Evolutionary conservation across 2,888 invertebrate genomes (phyloP), one percentile per base, ranked within the genome.

Genomic region (Rhagium mordax): DNA sequence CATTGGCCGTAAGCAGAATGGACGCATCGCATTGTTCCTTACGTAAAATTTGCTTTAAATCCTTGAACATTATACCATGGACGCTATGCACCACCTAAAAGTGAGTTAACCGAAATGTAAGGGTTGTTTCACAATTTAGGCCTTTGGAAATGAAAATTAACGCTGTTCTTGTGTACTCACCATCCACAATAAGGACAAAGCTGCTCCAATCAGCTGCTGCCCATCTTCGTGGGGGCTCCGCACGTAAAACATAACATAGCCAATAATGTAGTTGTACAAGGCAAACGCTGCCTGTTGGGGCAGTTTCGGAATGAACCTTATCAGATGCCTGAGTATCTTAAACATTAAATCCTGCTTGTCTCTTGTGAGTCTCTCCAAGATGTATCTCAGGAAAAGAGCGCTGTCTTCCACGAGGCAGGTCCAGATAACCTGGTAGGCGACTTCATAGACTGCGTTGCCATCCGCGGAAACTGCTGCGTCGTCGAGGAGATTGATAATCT

Each of bases 11-110:
- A 0, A 99, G 90, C 76, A 99, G 89, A 83, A 99, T 95, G 0
- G 98, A 98, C 0, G 99, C 98, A 88, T 99, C 99, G 85, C 99
- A 99, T 86, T 99, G 99, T 86, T 99, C 99, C 86, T 99, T 99
- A 67, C 99, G 92, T 76, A 99, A 89, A 78, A 99, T 99, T 89
- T 99, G 99, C 85, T 99, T 99, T 20, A 99, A 89, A 88, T 99
- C 99, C 89, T 99, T 99, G 86, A 99, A 99, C 94, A 98, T 98
- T 73, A 99, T 97, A 16, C 99, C 99, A 84, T 99, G 98, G 0
- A 99, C 98, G 86, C 97, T 98, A 81, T 99, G 99, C 0, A 98
- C 98, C 21, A 99, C 94, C 95, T 96, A 83, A 10, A 88, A 18
- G 13, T 51, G 27, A 33, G 18, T 18, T 10, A 47, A 24, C 1